Evolutionary conservation across 2,888 invertebrate species (phyloP).

Genomic region (Dasypolia templi): DNA sequence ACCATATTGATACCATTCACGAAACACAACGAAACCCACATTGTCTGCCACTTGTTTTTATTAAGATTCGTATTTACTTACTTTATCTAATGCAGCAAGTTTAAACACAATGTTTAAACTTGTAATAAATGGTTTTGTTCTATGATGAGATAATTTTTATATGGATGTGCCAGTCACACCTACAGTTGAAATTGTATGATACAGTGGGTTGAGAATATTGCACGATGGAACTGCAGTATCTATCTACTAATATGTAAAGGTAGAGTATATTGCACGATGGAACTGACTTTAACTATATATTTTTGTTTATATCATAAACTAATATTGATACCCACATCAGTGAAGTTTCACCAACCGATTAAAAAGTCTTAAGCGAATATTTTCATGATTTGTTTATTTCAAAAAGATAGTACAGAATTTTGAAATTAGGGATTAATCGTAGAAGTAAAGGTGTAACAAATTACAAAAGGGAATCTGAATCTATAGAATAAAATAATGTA

Average conservation of each 20-base stretch:
- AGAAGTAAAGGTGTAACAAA: background rate
- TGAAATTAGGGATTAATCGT: background rate
- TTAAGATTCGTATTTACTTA: constrained; percentile 44
- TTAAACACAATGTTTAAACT: constrained; percentile 43
- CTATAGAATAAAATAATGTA: too few relatives aligned
- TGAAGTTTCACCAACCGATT: too few relatives aligned
- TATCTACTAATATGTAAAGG: background rate
- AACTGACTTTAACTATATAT: too few relatives aligned
- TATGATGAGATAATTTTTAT: constrained; percentile 24
- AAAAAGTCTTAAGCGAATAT: too few relatives aligned
- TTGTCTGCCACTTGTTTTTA: constrained; percentile 38
- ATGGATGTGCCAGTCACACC: constrained; percentile 39
- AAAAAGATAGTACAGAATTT: background rate
- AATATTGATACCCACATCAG: too few relatives aligned
- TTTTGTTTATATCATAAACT: too few relatives aligned
- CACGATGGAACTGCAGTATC: background rate
- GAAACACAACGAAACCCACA: constrained; percentile 17
- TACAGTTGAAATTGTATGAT: background rate
- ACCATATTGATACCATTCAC: constrained; percentile 61
- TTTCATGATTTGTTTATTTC: too few relatives aligned
- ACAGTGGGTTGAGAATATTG: constrained; percentile 1
- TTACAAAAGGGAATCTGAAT: background rate
- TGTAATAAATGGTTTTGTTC: constrained; percentile 26
- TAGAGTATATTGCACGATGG: too few relatives aligned
- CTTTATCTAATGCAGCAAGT: constrained; percentile 42